phyloP scores from a whole-genome alignment of 2,113 vertebrate species.

The Hoplias malabaricus region DNA sequence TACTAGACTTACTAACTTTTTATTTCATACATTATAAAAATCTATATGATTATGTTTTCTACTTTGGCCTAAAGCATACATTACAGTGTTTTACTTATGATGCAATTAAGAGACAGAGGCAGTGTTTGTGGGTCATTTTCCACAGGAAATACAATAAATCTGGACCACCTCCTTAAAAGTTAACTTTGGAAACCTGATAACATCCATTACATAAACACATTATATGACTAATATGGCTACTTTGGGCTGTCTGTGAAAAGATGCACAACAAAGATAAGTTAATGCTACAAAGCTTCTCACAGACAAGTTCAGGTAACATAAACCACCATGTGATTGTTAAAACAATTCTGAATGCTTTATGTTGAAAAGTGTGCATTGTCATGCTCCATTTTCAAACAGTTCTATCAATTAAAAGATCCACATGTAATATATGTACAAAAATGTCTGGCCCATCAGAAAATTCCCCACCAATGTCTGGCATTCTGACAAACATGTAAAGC shows the following conservation, averaged over 20 bases:
- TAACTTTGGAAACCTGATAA: conserved; percentile 52
- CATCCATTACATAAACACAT: conserved; percentile 52
- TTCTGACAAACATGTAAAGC: conserved; percentile 71
- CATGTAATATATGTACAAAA: not conserved
- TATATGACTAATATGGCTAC: conserved; percentile 53
- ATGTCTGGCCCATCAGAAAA: conserved; percentile 56
- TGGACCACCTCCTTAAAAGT: conserved; percentile 43
- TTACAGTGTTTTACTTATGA: no score
- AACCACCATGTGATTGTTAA: not conserved
- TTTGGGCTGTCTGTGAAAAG: conserved; percentile 45
- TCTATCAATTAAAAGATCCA: not conserved
- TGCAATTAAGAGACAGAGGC: no score
- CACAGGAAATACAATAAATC: conserved; percentile 1
- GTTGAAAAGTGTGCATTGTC: not conserved
- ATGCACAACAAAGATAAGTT: not conserved
- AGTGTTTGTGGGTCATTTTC: conserved; percentile 15
- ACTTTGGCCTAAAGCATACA: not conserved
- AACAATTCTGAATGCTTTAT: not conserved
- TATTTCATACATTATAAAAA: not conserved
- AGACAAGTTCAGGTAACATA: no score
- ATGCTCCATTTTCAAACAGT: not conserved
- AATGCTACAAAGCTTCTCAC: no score
- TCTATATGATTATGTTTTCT: not conserved
- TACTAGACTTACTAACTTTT: not conserved
- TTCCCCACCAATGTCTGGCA: conserved; percentile 67